Evolutionary conservation across 2,888 invertebrate species (phyloP).

Genomic region (Ectemnius lituratus): DNA sequence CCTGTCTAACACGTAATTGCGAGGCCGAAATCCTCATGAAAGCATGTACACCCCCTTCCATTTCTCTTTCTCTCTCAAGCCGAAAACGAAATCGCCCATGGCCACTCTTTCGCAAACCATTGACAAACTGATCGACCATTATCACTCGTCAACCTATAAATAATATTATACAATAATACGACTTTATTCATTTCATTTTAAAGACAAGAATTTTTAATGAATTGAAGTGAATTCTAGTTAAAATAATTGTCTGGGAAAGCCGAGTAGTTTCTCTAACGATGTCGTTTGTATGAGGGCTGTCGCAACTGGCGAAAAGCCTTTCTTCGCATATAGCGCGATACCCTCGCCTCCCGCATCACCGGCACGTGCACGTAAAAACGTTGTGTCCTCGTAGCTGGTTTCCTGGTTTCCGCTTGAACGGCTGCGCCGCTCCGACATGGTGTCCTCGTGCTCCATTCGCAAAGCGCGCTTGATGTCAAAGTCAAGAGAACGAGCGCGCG

Average conservation of each 20-base stretch:
- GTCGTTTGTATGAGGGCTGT: background rate
- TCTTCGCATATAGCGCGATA: conserved; percentile 7
- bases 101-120: no score
- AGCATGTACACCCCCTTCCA: no score
- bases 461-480: conserved; percentile 67
- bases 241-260: background rate
- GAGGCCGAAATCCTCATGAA: conserved; percentile 1
- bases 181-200: no score
- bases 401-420: conserved; percentile 70
- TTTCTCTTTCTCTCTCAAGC: no score
- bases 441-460: conserved; percentile 70
- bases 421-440: conserved; percentile 45
- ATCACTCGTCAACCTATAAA: no score
- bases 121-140: no score
- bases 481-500: conserved; percentile 67
- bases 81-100: no score
- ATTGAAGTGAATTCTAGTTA: no score
- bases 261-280: background rate
- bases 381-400: conserved; percentile 63
- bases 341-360: conserved; percentile 3
- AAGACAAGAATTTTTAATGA: no score
- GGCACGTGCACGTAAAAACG: conserved; percentile 49
- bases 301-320: conserved; percentile 25
- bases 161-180: no score
- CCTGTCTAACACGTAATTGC: conserved; percentile 39